Conservation (phyloP, 1,140 invertebrate species). For the Aphidius ervi region DNA sequence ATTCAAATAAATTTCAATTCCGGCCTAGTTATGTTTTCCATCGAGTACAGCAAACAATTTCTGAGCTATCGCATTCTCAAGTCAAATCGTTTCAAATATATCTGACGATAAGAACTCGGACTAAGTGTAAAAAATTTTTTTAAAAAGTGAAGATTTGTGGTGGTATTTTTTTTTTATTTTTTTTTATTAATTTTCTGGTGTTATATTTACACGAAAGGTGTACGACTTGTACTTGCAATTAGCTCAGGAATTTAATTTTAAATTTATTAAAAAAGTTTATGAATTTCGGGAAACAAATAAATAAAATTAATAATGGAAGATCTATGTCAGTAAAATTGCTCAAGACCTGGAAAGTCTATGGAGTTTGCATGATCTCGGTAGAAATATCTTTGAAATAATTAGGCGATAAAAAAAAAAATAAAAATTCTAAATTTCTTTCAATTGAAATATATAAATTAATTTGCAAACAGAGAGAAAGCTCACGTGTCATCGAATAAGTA, state of each 20-base stretch:
- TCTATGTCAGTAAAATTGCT: conserved; percentile 9
- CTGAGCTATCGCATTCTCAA: conserved; percentile 54
- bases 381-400: too few species aligned
- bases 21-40: conserved; percentile 50
- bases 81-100: conserved; percentile 53
- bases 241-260: conserved; percentile 1
- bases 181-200: conserved; percentile 23
- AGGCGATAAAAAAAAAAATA: not conserved
- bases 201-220: conserved; percentile 22
- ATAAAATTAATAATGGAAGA: not conserved
- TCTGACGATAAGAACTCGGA: conserved; percentile 55
- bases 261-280: not conserved
- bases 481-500: too few species aligned
- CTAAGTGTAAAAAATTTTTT: conserved; percentile 30
- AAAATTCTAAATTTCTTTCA: not conserved
- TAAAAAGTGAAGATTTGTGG: too few species aligned
- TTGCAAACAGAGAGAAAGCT: too few species aligned
- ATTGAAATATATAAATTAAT: too few species aligned
- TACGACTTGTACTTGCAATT: not conserved
- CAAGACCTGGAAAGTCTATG: conserved; percentile 22
- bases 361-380: too few species aligned
- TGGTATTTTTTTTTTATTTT: conserved; percentile 24
- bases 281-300: not conserved
- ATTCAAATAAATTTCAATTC: conserved; percentile 13
- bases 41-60: conserved; percentile 54